phyloP scores from a whole-genome alignment of 2,113 vertebrate species.

The Clinocottus analis region DNA sequence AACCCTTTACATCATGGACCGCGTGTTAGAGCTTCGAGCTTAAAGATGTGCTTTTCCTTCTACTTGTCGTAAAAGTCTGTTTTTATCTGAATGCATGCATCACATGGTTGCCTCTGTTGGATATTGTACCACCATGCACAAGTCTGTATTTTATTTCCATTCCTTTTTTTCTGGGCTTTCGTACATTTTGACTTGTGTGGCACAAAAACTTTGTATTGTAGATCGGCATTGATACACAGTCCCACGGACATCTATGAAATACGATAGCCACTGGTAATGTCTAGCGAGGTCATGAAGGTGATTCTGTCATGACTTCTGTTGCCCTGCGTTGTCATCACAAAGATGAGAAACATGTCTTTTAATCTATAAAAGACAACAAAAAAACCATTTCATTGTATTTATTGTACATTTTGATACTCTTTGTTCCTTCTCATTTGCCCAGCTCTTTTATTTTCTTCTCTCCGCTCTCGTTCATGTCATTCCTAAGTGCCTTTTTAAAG shows the following conservation, averaged over 20 bases:
- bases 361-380: too few relatives aligned
- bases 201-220: neutral
- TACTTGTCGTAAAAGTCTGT: neutral
- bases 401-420: slow-evolving; percentile 60
- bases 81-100: slow-evolving; percentile 34
- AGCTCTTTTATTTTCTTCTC: neutral
- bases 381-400: slow-evolving; percentile 65
- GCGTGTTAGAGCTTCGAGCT: slow-evolving; percentile 27
- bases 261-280: neutral
- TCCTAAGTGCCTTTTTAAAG: slow-evolving; percentile 56
- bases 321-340: neutral
- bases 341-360: neutral
- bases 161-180: neutral
- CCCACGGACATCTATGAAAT: neutral
- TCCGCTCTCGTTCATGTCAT: slow-evolving; percentile 12
- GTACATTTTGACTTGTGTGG: neutral
- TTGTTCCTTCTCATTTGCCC: neutral
- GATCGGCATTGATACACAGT: neutral
- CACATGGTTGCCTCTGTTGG: slow-evolving; percentile 16
- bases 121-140: neutral
- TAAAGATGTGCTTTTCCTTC: slow-evolving; percentile 3
- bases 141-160: slow-evolving; percentile 11
- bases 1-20: slow-evolving; percentile 26
- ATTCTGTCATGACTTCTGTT: neutral
- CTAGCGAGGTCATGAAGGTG: neutral